phyloP scores from a whole-genome alignment of 2,888 invertebrate species.

The Drosophila meridiana region DNA sequence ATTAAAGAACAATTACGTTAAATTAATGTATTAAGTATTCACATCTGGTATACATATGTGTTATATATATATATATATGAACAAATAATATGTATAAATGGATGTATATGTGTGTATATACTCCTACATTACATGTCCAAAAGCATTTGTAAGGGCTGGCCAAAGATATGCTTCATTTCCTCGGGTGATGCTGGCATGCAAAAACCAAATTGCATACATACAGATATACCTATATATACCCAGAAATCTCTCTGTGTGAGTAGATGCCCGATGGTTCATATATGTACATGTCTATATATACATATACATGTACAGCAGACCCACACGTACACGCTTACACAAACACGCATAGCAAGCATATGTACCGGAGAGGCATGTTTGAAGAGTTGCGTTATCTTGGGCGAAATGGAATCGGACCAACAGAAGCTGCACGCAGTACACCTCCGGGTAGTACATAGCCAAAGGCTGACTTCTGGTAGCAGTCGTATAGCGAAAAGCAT shows the following conservation, averaged over 20 bases:
- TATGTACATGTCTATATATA: slow-evolving; percentile 18
- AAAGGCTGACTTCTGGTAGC: slow-evolving; percentile 85
- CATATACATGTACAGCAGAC: slow-evolving; percentile 21
- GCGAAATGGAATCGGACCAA: slow-evolving; percentile 66
- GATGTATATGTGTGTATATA: slow-evolving; percentile 8
- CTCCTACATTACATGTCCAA: slow-evolving; percentile 30
- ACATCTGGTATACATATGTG: not conserved
- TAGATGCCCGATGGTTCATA: slow-evolving; percentile 24
- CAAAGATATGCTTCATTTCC: slow-evolving; percentile 68
- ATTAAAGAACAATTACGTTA: not conserved
- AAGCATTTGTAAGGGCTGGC: slow-evolving; percentile 24
- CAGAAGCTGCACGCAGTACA: slow-evolving; percentile 85
- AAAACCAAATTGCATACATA: slow-evolving; percentile 44
- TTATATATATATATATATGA: slow-evolving; percentile 5
- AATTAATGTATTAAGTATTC: not conserved
- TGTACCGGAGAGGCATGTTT: slow-evolving; percentile 63
- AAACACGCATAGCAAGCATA: slow-evolving; percentile 45
- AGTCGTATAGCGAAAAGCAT: slow-evolving; percentile 83
- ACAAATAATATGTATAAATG: not conserved
- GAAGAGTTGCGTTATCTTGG: slow-evolving; percentile 76
- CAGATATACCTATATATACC: slow-evolving; percentile 56
- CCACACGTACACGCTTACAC: slow-evolving; percentile 19
- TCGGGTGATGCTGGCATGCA: slow-evolving; percentile 73
- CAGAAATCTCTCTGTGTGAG: slow-evolving; percentile 24
- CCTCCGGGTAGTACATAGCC: slow-evolving; percentile 85